Evolutionary conservation across 2,888 invertebrate genomes (phyloP), one percentile per base, ranked within the genome.

Genomic region (Amaurobius ferox): DNA sequence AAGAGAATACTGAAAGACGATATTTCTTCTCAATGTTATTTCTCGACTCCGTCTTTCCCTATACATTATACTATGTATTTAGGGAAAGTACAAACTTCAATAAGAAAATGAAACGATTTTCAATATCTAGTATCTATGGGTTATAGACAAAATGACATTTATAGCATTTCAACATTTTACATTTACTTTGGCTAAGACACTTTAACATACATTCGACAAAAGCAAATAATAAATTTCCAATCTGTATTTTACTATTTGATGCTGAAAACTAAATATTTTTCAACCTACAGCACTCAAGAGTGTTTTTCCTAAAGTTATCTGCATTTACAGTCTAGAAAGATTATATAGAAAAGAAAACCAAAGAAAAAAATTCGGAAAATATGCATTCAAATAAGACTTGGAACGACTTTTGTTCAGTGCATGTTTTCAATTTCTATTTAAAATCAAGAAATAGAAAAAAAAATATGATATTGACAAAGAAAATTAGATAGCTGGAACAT

Each of bases 391-490:
- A 78, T 68, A 78, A 26, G 40, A 3, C 26, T 77, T 19, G 68
- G 26, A 48, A 68, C 28, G 11, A 39, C 40, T 39, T 68, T 62
- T 40, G 61, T 78, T 78, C 35, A 78, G 70, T 78, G 62, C 70
- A 68, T n/a, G 39, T 55, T 68, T 77, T 68, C 77, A 77, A 77
- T 77, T 77, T 77, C 70, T 70, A 68, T 78, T 70, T 68, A 70
- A 32, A 78, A 78, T 70, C 70, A 70, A 78, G 68, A 78, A 68
- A 70, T 39, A 28, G 70, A 29, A n/a, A 19, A n/a, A 28, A 68
- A 61, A 61, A 32, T 55, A 30, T 28, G 9, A 28, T 32, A 1
- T 30, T 19, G 23, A 61, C 44, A 66, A 66, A 71, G 35, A 23
- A 23, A 70, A 78, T 55, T 29, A 48, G 39, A 78, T 70, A 61